A percentile compares a stretch with the other conserved stretches of the same genome.
Conservation (phyloP, 1,140 invertebrate genomes). For the Meteorus sp. region DNA sequence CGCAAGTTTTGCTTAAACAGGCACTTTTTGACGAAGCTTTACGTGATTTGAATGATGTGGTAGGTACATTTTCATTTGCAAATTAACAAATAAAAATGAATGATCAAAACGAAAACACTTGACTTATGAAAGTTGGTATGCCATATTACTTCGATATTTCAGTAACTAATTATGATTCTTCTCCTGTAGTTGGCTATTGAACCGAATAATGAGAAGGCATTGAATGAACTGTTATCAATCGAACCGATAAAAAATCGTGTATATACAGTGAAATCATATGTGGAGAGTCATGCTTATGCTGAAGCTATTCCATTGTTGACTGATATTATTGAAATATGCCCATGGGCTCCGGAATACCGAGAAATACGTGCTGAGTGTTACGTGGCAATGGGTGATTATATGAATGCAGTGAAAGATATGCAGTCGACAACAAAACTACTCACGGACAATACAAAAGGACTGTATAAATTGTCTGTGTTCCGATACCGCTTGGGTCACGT, state of each 20-base stretch:
- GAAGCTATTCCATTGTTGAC: conserved; percentile 73
- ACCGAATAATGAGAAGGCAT: conserved; percentile 76
- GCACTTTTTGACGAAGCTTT: conserved; percentile 81
- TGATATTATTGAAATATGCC: conserved; percentile 81
- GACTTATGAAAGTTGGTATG: too few species aligned
- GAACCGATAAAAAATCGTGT: conserved; percentile 69
- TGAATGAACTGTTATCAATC: conserved; percentile 67
- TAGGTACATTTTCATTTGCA: too few species aligned
- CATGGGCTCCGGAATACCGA: conserved; percentile 84
- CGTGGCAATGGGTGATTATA: conserved; percentile 76
- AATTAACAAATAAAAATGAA: too few species aligned
- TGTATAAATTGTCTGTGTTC: conserved; percentile 78
- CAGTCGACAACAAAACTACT: conserved; percentile 86
- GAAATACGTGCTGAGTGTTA: conserved; percentile 87
- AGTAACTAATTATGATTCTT: conserved; percentile 23
- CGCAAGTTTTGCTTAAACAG: conserved; percentile 86
- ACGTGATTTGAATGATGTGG: conserved; percentile 81
- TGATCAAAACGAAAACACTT: too few species aligned
- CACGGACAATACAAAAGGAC: conserved; percentile 90
- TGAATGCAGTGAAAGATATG: conserved; percentile 89
- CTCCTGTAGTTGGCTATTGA: conserved; percentile 72
- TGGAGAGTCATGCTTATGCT: conserved; percentile 66
- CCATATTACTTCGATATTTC: neutral
- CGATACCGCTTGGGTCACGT: conserved; percentile 91
- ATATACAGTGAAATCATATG: conserved; percentile 68